Evolutionary conservation across 2,797 vertebrate species (phyloP).

Genomic region (Hoplostethus atlanticus): DNA sequence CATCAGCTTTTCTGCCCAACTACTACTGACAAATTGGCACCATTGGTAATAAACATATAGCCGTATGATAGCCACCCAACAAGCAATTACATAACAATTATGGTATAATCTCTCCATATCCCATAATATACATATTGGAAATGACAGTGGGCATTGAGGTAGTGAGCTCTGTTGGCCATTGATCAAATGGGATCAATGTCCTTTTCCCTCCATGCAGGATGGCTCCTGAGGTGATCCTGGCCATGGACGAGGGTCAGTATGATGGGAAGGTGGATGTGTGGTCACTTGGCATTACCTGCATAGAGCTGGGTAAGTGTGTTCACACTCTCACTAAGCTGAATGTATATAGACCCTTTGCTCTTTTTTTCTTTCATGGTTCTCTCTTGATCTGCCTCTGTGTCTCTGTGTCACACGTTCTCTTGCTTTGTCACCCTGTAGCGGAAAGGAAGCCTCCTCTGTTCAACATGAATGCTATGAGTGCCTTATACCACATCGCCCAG

Average conservation of each 20-base stretch:
- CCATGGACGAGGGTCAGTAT: constrained; percentile 96
- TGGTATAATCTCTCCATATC: too few relatives aligned
- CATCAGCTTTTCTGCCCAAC: neutral
- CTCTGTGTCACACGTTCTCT: constrained; percentile 32
- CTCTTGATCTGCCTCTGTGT: constrained; percentile 31
- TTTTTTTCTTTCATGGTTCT: constrained; percentile 14
- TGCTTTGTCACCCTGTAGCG: constrained; percentile 76
- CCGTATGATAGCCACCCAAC: too few relatives aligned
- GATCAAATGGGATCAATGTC: constrained; percentile 41
- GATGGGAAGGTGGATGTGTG: constrained; percentile 96
- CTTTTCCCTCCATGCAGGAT: constrained; percentile 84
- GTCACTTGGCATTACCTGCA: constrained; percentile 96
- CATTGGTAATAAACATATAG: too few relatives aligned
- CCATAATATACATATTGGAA: neutral
- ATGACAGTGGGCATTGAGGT: constrained; percentile 14
- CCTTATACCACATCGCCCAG: constrained; percentile 98
- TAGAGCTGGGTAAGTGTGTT: constrained; percentile 89
- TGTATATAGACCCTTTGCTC: constrained; percentile 25
- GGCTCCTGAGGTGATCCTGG: constrained; percentile 95
- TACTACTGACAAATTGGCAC: neutral
- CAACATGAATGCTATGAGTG: constrained; percentile 99
- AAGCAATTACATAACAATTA: too few relatives aligned
- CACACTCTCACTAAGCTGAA: constrained; percentile 31
- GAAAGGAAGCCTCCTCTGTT: constrained; percentile 96
- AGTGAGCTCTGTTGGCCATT: constrained; percentile 19